Percentiles rank a stretch among this genome's conserved stretches.
Conservation (phyloP, 2,888 invertebrate species). For the Cynaeus angustus region DNA sequence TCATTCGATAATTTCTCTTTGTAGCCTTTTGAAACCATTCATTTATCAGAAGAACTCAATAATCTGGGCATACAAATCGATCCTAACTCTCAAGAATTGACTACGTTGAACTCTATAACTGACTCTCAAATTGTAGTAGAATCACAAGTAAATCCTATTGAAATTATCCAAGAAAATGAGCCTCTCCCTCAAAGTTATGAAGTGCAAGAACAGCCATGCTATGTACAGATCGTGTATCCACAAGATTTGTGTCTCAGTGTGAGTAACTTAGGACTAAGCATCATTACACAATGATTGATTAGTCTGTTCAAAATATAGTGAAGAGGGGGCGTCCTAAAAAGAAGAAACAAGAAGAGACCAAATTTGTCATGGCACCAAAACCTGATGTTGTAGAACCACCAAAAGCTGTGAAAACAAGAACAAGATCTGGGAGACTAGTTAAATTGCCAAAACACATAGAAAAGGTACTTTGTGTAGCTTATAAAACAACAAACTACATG, state of each 20-base stretch:
- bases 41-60: conserved; percentile 12
- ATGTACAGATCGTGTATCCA: conserved; percentile 64
- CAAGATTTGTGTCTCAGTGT: conserved; percentile 65
- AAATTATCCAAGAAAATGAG: conserved; percentile 15
- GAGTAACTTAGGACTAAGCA: conserved; percentile 21
- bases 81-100: conserved; percentile 2
- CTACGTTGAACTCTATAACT: background rate
- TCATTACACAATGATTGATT: background rate
- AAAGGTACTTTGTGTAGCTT: conserved; percentile 53
- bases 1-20: background rate
- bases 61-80: conserved; percentile 14
- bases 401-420: conserved; percentile 59
- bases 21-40: conserved; percentile 24
- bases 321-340: conserved; percentile 63
- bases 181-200: background rate
- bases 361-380: background rate
- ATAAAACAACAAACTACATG: background rate
- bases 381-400: conserved; percentile 46
- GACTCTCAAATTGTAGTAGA: conserved; percentile 18
- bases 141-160: conserved; percentile 10
- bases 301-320: conserved; percentile 13
- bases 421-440: conserved; percentile 66
- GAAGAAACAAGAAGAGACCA: conserved; percentile 52
- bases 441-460: conserved; percentile 66
- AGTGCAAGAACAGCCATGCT: conserved; percentile 38